Percentiles rank a stretch among this genome's conserved stretches.
phyloP scores from a whole-genome alignment of 2,888 invertebrate genomes.

The Eudasyphora cyanicolor region DNA sequence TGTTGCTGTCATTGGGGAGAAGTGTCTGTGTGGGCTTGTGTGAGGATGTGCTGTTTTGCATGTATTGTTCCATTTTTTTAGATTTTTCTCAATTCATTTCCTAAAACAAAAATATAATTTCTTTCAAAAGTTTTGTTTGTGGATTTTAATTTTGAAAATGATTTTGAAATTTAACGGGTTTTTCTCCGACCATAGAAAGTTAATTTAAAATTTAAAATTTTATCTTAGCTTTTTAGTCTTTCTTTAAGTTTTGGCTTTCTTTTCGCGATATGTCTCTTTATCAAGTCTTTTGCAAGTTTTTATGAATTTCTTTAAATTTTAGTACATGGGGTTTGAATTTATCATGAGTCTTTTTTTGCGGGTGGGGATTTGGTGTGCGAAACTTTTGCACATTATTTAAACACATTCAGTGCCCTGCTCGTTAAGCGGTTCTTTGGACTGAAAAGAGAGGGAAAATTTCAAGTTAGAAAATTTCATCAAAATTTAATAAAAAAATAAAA shows the following conservation, averaged over 20 bases:
- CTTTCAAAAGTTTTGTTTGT: conserved; percentile 41
- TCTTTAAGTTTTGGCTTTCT: conserved; percentile 32
- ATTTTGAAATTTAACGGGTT: not conserved
- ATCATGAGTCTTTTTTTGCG: conserved; percentile 24
- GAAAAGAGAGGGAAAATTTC: conserved; percentile 76
- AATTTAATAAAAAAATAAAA: no score
- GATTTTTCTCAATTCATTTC: conserved; percentile 59
- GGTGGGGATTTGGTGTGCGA: conserved; percentile 13
- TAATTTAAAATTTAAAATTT: not conserved
- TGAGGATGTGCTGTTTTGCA: conserved; percentile 30
- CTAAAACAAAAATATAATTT: conserved; percentile 58
- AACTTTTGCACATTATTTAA: conserved; percentile 77
- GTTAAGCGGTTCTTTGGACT: conserved; percentile 92
- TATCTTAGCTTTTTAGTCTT: conserved; percentile 47
- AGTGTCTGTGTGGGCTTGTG: conserved; percentile 53
- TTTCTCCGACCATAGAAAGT: not conserved
- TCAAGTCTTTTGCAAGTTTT: conserved; percentile 27
- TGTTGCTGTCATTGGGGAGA: conserved; percentile 7
- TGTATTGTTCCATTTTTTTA: not conserved
- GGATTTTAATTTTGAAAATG: not conserved
- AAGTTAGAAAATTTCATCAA: conserved; percentile 39
- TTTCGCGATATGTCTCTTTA: conserved; percentile 24
- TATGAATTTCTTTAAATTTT: conserved; percentile 24
- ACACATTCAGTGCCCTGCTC: conserved; percentile 90
- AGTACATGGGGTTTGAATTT: conserved; percentile 29